Conservation (phyloP, 2,113 vertebrate genomes). For the Calyptommatus sinebrachiatus region DNA sequence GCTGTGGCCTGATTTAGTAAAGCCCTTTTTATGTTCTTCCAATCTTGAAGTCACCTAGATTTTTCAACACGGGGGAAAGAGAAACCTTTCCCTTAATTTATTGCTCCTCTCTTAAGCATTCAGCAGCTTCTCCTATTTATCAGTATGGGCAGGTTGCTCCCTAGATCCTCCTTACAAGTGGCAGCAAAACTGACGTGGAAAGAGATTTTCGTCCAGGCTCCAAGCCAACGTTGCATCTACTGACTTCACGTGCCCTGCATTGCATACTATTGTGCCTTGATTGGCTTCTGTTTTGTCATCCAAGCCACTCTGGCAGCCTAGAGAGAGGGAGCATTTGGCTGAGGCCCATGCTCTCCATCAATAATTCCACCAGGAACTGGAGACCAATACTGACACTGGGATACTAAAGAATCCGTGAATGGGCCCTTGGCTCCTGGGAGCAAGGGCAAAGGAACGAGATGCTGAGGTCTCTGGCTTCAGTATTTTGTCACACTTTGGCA, state of each 20-base stretch:
- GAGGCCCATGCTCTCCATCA: background rate
- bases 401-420: background rate
- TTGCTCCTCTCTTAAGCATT: too few species aligned
- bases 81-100: too few species aligned
- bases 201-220: background rate
- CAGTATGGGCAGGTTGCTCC: too few species aligned
- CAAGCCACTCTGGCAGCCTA: background rate
- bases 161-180: too few species aligned
- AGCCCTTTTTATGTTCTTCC: too few species aligned
- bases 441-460: slow-evolving; percentile 33
- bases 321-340: slow-evolving; percentile 13
- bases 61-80: too few species aligned
- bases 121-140: too few species aligned
- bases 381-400: slow-evolving; percentile 28
- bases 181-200: background rate
- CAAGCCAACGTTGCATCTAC: background rate
- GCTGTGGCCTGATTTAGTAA: too few species aligned
- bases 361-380: slow-evolving; percentile 20
- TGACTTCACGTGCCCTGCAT: background rate
- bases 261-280: background rate
- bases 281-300: background rate
- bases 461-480: slow-evolving; percentile 22
- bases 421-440: slow-evolving; percentile 27
- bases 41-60: too few species aligned
- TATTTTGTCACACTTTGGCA: background rate